phyloP scores from a whole-genome alignment of 1,140 invertebrate genomes.

The Danaus plexippus region DNA sequence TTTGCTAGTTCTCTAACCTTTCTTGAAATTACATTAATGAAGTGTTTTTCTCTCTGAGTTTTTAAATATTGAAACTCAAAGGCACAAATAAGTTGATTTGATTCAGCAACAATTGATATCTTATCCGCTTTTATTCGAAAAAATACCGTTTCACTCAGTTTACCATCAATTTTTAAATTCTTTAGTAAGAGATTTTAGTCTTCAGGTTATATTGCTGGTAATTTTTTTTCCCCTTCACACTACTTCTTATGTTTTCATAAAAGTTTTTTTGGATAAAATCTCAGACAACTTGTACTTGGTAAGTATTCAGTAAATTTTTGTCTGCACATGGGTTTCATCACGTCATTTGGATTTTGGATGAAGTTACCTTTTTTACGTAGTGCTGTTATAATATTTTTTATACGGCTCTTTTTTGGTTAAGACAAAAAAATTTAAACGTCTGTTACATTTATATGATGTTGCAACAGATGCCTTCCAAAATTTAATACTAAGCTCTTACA shows the following conservation, averaged over 20 bases:
- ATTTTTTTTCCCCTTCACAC: conserved; percentile 9
- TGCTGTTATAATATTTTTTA: conserved; percentile 18
- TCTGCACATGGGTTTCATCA: conserved; percentile 20
- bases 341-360: conserved; percentile 16
- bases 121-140: conserved; percentile 20
- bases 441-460: too few relatives aligned
- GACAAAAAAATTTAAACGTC: too few relatives aligned
- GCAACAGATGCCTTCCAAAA: too few relatives aligned
- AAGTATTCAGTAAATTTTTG: conserved; percentile 21
- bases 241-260: conserved; percentile 10
- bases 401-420: conserved; percentile 13
- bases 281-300: conserved; percentile 21
- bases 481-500: too few relatives aligned
- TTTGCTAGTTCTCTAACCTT: conserved; percentile 38
- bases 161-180: conserved; percentile 22
- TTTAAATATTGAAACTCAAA: conserved; percentile 36
- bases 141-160: conserved; percentile 24
- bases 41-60: conserved; percentile 36
- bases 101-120: conserved; percentile 26
- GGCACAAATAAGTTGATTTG: conserved; percentile 34
- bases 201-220: conserved; percentile 21
- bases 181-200: conserved; percentile 23
- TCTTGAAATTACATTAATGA: conserved; percentile 28
- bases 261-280: too few relatives aligned
- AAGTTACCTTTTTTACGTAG: conserved; percentile 27